Base-by-base conservation (phyloP, 2,797 vertebrate species). In the Telmatherina bonti region DNA sequence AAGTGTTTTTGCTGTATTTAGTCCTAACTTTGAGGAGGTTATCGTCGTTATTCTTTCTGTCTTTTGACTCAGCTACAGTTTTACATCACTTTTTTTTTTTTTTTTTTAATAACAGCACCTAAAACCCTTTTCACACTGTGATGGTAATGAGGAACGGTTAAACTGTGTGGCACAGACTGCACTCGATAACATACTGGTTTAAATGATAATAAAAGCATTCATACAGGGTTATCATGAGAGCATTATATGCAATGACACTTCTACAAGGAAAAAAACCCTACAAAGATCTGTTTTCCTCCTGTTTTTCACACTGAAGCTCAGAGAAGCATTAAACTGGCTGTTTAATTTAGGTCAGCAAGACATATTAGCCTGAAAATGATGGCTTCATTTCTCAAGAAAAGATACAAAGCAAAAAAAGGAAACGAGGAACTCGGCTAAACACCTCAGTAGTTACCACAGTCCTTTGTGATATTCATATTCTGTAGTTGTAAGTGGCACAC, bases 21-120 rank as follows among this genome's bases (percentile, higher is more conserved):
- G 24, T 75, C 20, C 2, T 0, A 89, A 90, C 85, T 91, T 92
- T 90, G 20, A 56, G 60, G 38, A 54, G 55, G 36, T 76, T 78
- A 45, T 45, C 7, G 15, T 16, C 7, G 2, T 13, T 35, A 52
- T 61, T 51, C 18, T 24, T 55, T 2, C 15, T 22, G 35, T 15
- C 7, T 26, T 41, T 61, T 1, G 16, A 27, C 15, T 73, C 59
- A 57, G 72, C 62, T 62, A 77, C 36, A 77, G 72, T 67, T 78
- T 62, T 26, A 2, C 67, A 54, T 49, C 69, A 91, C 89, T 91
- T 91, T 89, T 74, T 76, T 79, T 69, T 54, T 10, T 1, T 15
- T 38, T 22, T 54, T 10, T 1, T 15, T 38, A 20, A 2, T 7
- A 33, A 20, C 8, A 30, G 18, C 5, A 36, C 51, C 22, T 2